Evolutionary conservation across 2,113 vertebrate genomes (phyloP).

Genomic region (Melanocharis versteri): DNA sequence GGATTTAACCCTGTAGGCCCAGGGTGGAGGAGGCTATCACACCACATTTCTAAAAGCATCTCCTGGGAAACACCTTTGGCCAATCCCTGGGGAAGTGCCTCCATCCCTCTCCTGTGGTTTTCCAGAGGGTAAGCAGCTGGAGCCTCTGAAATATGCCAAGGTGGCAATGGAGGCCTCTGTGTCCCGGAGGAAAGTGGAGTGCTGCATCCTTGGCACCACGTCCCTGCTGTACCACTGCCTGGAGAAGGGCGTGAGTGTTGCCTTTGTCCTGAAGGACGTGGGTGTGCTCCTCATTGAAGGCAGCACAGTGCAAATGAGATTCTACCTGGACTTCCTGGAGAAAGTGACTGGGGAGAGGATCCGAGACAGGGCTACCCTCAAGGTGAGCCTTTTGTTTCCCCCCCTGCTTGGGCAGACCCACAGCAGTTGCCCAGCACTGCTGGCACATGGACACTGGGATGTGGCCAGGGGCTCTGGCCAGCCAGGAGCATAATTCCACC

Average conservation of each 20-base stretch:
- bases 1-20: neutral
- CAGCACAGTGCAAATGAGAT: neutral
- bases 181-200: neutral
- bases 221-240: neutral
- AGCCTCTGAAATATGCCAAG: neutral
- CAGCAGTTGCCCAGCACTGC: neutral
- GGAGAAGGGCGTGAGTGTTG: accelerated
- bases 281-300: neutral
- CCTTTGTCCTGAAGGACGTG: neutral
- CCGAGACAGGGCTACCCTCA: neutral
- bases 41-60: neutral
- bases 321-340: neutral
- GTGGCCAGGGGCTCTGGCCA: neutral
- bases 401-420: neutral
- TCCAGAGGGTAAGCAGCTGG: neutral
- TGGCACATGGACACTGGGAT: accelerated
- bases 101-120: neutral
- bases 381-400: neutral
- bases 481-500: neutral
- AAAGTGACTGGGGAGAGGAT: neutral
- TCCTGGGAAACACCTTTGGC: accelerated
- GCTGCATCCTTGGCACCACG: neutral
- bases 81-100: no score
- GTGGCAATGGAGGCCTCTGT: accelerated
- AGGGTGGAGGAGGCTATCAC: accelerated